These are phyloP conservation scores for Medauroidea extradentata DNA, from an alignment of 1,140 invertebrate species.

Conservation along the genomic window DNA sequence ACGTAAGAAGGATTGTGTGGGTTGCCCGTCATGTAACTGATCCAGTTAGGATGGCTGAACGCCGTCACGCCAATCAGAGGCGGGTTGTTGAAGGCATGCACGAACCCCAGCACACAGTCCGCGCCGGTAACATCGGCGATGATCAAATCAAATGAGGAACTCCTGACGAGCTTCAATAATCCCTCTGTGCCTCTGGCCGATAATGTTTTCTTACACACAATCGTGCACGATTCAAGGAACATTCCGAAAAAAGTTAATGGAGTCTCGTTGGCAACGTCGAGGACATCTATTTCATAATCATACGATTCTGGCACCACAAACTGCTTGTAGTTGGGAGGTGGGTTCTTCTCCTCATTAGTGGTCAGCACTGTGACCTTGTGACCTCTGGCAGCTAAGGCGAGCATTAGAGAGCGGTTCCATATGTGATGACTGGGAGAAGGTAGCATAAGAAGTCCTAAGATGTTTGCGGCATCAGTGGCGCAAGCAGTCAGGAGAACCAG, in stretches of 20 bases:
- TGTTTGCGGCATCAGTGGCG: constrained; percentile 29
- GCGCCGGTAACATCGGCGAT: not conserved
- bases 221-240: not conserved
- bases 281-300: not conserved
- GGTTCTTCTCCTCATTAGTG: constrained; percentile 50
- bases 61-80: constrained; percentile 8
- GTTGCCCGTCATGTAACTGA: not conserved
- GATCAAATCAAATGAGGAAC: constrained; percentile 6
- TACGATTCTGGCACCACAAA: constrained; percentile 1
- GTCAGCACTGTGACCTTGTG: constrained; percentile 65
- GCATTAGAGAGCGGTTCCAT: constrained; percentile 58
- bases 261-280: too few species aligned
- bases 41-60: not conserved
- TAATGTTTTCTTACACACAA: not conserved
- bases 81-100: not conserved
- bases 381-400: constrained; percentile 56
- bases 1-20: not conserved
- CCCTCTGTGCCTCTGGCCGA: not conserved
- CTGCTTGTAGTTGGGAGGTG: constrained; percentile 37
- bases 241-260: too few species aligned
- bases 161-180: not conserved
- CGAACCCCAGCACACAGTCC: constrained; percentile 3
- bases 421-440: constrained; percentile 64
- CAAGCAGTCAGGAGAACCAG: too few species aligned
- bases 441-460: constrained; percentile 61